Base-by-base conservation (phyloP, 2,113 vertebrate species). In the Ellobius talpinus region DNA sequence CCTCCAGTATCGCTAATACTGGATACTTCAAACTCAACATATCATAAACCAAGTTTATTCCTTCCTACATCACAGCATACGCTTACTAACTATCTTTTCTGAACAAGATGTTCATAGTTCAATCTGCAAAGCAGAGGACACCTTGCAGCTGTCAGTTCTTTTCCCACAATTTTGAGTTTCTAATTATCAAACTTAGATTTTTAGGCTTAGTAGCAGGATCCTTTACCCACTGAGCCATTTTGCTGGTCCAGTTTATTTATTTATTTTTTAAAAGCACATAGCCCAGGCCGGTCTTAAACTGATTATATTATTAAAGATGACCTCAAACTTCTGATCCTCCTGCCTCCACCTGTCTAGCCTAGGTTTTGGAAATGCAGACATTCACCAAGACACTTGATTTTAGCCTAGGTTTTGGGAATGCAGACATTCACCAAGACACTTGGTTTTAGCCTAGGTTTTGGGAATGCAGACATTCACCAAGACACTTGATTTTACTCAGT, bases 31-130 rank as follows among this genome's bases (percentile, higher is more conserved):
- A 89, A 55, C 33, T 77, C n/a, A 89, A 68, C 23, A 76, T 21
- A 86, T 79, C 85, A 26, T 82, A 74, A 81, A 50, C 7, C 58
- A 42, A 87, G 91, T 16, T 61, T 88, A 88, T 14, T n/a, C 19
- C 87, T 33, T 39, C n/a, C 16, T 91, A 74, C 24, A 47, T n/a
- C 16, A 5, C 33, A 21, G 45, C 9, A 61, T 5, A 73, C 72
- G 42, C n/a, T 55, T 78, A 77, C 12, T 93, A 88, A 68, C 85
- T 84, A 52, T 63, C n/a, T 95, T 55, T 89, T 65, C 66, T 94
- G 42, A 79, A 95, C 73, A 94, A 95, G 58, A 26, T 42, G 19
- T 14, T 79, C 36, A 63, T 79, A 36, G 4, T 96, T 58, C 26
- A 85, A 85, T 91, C 55, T 61, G 36, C 2, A 61, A 61, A 61